Evolutionary conservation across 1,140 invertebrate genomes (phyloP).

Genomic region (Aphelinus certus): DNA sequence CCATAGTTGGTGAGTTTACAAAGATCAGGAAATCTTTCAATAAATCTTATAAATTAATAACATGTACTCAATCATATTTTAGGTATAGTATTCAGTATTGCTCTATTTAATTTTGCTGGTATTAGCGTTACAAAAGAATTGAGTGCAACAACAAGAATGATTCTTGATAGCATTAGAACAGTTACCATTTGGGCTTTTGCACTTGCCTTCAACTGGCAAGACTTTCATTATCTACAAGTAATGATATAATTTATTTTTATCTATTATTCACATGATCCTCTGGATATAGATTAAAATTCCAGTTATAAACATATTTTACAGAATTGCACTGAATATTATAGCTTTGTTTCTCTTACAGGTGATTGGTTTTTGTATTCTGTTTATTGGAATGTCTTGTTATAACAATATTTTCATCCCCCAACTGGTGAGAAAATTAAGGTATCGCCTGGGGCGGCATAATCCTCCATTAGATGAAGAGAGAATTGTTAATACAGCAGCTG

Average conservation of each 20-base stretch:
- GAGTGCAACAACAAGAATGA: constrained; percentile 91
- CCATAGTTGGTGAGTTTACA: constrained; percentile 71
- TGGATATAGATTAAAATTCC: constrained; percentile 33
- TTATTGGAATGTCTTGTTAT: constrained; percentile 82
- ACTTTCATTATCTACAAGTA: constrained; percentile 83
- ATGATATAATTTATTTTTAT: constrained; percentile 39
- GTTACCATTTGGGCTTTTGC: constrained; percentile 89
- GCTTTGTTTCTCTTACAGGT: constrained; percentile 63
- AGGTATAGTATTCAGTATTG: constrained; percentile 91
- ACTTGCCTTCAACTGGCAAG: constrained; percentile 79
- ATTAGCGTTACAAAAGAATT: constrained; percentile 95
- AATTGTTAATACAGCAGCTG: constrained; percentile 59
- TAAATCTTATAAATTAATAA: constrained; percentile 1
- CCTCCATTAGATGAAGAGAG: constrained; percentile 48
- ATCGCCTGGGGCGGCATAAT: constrained; percentile 49
- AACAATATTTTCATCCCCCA: constrained; percentile 74
- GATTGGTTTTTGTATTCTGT: constrained; percentile 77
- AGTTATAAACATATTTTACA: not conserved
- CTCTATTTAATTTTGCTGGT: constrained; percentile 96
- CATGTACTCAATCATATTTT: constrained; percentile 35
- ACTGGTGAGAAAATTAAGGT: constrained; percentile 53
- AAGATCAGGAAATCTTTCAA: constrained; percentile 3
- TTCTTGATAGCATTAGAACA: constrained; percentile 89
- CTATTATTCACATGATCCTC: not conserved
- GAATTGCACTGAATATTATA: not conserved